phyloP scores from a whole-genome alignment of 2,113 vertebrate species.

The Protobothrops mucrosquamatus region DNA sequence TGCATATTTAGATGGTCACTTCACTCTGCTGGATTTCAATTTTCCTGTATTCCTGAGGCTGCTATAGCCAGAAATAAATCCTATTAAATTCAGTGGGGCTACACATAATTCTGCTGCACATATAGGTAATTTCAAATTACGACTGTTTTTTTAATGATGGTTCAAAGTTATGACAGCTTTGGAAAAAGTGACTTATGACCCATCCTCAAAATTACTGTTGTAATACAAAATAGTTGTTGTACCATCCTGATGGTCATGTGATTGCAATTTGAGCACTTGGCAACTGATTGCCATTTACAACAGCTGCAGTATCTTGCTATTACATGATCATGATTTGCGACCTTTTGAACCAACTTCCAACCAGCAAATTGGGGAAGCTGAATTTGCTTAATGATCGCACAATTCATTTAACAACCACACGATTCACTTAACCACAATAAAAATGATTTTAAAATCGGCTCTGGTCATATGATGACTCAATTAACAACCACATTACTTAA shows the following conservation, averaged over 20 bases:
- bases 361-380: background rate
- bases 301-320: background rate
- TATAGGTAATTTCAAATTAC: background rate
- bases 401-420: background rate
- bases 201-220: background rate
- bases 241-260: too few relatives aligned
- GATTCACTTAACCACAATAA: background rate
- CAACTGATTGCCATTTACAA: background rate
- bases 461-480: background rate
- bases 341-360: background rate
- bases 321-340: background rate
- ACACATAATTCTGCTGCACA: background rate
- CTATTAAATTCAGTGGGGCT: background rate
- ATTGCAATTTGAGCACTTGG: background rate
- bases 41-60: background rate
- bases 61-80: background rate
- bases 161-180: background rate
- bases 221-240: too few relatives aligned
- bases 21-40: background rate
- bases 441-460: background rate
- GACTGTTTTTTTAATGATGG: background rate
- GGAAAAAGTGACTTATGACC: background rate
- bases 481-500: background rate
- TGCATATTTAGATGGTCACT: background rate
- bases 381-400: background rate